phyloP scores from a whole-genome alignment of 2,888 invertebrate species.

The Cantharis rustica region DNA sequence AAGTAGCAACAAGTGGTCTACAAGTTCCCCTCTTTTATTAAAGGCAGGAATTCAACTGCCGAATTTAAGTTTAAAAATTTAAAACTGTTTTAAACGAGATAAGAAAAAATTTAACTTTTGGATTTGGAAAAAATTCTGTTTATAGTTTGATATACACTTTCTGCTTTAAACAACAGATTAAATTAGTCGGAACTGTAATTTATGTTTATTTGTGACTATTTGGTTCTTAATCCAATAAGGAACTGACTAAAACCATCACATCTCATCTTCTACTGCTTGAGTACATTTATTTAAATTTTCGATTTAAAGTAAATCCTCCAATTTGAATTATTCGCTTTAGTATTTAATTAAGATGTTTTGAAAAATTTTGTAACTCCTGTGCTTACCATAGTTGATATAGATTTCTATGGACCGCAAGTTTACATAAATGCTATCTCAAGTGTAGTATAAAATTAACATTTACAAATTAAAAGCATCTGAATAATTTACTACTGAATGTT shows the following conservation, averaged over 20 bases:
- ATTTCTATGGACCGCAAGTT: neutral
- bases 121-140: neutral
- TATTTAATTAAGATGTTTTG: neutral
- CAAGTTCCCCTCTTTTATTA: neutral
- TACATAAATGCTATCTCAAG: too few relatives aligned
- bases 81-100: neutral
- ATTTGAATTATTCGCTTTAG: neutral
- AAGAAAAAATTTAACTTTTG: neutral
- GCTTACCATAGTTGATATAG: neutral
- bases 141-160: neutral
- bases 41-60: neutral
- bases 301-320: neutral
- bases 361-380: neutral
- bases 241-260: neutral
- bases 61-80: neutral
- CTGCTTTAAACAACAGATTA: neutral
- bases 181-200: neutral
- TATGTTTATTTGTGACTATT: neutral
- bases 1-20: neutral
- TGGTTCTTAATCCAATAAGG: neutral
- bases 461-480: neutral
- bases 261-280: neutral
- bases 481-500: neutral
- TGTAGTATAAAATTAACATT: neutral
- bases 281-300: too few relatives aligned